Conservation (phyloP, 2,888 invertebrate genomes). For the Drepanosiphum platanoidis region DNA sequence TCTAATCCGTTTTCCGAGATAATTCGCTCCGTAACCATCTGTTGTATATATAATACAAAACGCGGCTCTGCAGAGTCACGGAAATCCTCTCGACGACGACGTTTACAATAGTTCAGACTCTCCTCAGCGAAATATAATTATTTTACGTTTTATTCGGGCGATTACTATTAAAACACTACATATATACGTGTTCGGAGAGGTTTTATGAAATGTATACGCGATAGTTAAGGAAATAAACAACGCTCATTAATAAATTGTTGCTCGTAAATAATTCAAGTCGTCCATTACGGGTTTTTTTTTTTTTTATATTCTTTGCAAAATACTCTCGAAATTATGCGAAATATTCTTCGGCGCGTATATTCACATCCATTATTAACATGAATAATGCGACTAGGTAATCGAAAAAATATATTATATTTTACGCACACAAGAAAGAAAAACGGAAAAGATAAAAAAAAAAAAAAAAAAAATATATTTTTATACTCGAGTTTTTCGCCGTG, state of each 20-base stretch:
- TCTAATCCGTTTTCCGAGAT: too few relatives aligned
- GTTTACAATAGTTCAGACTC: too few relatives aligned
- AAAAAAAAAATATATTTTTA: too few relatives aligned
- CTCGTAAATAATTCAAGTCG: slow-evolving; percentile 24
- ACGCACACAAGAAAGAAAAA: not conserved
- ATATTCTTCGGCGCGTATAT: not conserved
- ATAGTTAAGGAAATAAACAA: not conserved
- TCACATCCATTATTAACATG: not conserved
- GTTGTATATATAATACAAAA: too few relatives aligned
- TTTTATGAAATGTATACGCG: not conserved
- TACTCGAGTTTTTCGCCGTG: not conserved
- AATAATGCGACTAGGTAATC: not conserved
- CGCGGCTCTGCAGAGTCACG: too few relatives aligned
- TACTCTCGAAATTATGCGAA: not conserved
- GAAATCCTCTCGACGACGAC: too few relatives aligned
- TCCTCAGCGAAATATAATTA: slow-evolving; percentile 22
- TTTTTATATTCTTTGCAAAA: not conserved
- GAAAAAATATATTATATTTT: slow-evolving; percentile 26
- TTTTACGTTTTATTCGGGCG: slow-evolving; percentile 11
- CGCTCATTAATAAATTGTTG: slow-evolving; percentile 36
- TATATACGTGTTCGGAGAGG: not conserved
- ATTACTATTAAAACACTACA: slow-evolving; percentile 13
- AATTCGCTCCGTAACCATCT: too few relatives aligned
- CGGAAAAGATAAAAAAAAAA: not conserved
- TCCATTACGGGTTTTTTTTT: slow-evolving; percentile 32